Evolutionary conservation across 2,797 vertebrate species (phyloP), one percentile per base, ranked within the genome.

Genomic region (Gastrophryne carolinensis): DNA sequence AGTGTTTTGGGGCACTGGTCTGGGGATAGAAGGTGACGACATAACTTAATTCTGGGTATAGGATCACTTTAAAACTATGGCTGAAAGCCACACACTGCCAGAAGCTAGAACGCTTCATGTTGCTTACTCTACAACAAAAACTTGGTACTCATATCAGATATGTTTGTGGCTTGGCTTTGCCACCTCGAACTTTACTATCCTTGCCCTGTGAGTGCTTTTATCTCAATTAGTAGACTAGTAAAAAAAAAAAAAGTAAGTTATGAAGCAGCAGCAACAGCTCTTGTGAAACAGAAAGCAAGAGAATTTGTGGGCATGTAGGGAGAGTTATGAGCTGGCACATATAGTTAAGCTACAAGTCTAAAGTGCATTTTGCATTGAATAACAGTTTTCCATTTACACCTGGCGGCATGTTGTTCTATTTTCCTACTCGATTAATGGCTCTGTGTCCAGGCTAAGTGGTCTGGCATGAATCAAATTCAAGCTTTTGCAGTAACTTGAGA

Each of bases 301-400:
- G n/a, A n/a, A n/a, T n/a, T n/a, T n/a, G n/a, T n/a, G n/a, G n/a
- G 29, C 9, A 41, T n/a, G 23, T 54, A 26, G 17, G 32, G n/a
- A 26, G 54, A 68, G 39, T 41, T 56, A 69, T 21, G 35, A 57
- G 53, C 50, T 44, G 66, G 32, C 12, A 11, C 24, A 39, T 41
- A 39, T 41, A 21, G 17, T 17, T 29, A 30, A 24, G 1, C 30
- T 41, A 57, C 29, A 35, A 15, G 19, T 32, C 4, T 61, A 61
- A 41, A 70, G 60, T 71, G 54, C 37, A 58, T 71, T 71, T 69
- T 52, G 54, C 24, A 41, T 35, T 30, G 52, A 39, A 69, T 41
- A 57, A 69, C 52, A 19, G 19, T 65, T 84, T 62, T 81, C 83
- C 64, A 81, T 80, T 80, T 84, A 81, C 65, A 69, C 87, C 73